Evolutionary conservation across 2,113 vertebrate genomes (phyloP).

Genomic region (Cyprinodon brontotheroides): DNA sequence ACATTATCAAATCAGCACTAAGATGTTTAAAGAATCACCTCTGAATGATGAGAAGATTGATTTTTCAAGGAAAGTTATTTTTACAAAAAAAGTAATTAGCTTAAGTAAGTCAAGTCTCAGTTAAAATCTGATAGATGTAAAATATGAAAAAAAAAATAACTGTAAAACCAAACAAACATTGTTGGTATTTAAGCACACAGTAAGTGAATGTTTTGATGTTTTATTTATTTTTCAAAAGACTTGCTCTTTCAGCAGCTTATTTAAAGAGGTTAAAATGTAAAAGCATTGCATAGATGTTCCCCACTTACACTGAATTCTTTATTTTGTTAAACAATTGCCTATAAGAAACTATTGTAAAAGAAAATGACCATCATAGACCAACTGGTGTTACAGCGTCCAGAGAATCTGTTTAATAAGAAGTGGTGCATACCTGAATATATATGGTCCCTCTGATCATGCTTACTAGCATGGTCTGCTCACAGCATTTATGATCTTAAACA

Average conservation of each 20-base stretch:
- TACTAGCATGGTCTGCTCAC: neutral
- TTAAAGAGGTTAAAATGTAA: neutral
- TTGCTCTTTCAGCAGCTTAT: neutral
- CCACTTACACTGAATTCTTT: neutral
- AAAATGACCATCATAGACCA: neutral
- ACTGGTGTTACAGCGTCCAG: neutral
- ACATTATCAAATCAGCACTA: neutral
- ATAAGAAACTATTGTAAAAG: neutral
- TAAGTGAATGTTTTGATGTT: neutral
- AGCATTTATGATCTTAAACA: neutral
- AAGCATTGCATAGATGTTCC: neutral
- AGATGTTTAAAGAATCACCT: neutral
- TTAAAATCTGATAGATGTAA: neutral
- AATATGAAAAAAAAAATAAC: neutral
- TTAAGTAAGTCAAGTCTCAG: neutral
- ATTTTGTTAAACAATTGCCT: neutral
- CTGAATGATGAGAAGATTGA: neutral
- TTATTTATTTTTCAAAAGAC: neutral
- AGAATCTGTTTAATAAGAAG: neutral
- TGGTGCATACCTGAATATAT: neutral
- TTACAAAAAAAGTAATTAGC: neutral
- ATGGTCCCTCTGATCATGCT: neutral
- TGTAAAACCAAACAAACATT: neutral
- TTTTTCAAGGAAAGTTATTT: neutral
- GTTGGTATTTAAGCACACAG: slow-evolving; percentile 2